Percentiles rank a stretch among this genome's conserved stretches.
These are phyloP conservation scores for Pristiophorus japonicus DNA, from an alignment of 2,113 vertebrate species.

Conservation along the genomic window DNA sequence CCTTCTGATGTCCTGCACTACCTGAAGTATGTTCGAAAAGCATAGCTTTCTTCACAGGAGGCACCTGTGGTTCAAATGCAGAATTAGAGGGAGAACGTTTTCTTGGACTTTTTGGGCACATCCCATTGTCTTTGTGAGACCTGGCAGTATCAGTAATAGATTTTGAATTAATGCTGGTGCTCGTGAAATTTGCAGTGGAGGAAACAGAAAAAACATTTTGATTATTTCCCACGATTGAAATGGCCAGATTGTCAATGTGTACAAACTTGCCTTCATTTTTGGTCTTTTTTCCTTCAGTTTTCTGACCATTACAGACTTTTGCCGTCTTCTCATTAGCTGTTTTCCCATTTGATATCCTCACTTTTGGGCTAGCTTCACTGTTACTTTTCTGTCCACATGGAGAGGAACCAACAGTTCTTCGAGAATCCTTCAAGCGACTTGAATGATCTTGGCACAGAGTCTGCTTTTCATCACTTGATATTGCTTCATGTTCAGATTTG, in stretches of 20 bases:
- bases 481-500: conserved; percentile 76
- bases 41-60: conserved; percentile 80
- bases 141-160: conserved; percentile 52
- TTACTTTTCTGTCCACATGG: conserved; percentile 50
- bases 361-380: conserved; percentile 54
- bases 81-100: conserved; percentile 69
- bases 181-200: conserved; percentile 57
- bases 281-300: conserved; percentile 59
- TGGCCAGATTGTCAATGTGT: conserved; percentile 52
- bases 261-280: conserved; percentile 58
- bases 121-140: conserved; percentile 62
- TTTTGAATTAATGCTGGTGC: conserved; percentile 60
- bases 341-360: conserved; percentile 70
- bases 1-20: conserved; percentile 52
- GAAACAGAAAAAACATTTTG: conserved; percentile 61
- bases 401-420: conserved; percentile 49
- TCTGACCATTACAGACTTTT: conserved; percentile 55
- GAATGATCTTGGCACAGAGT: conserved; percentile 57
- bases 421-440: conserved; percentile 48
- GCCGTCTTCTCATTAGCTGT: conserved; percentile 60
- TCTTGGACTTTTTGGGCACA: conserved; percentile 71
- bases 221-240: conserved; percentile 65
- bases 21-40: conserved; percentile 63
- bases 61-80: conserved; percentile 72
- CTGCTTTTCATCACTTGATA: conserved; percentile 61